Conservation (phyloP, 2,113 vertebrate genomes). For the Seriola dumerili region DNA sequence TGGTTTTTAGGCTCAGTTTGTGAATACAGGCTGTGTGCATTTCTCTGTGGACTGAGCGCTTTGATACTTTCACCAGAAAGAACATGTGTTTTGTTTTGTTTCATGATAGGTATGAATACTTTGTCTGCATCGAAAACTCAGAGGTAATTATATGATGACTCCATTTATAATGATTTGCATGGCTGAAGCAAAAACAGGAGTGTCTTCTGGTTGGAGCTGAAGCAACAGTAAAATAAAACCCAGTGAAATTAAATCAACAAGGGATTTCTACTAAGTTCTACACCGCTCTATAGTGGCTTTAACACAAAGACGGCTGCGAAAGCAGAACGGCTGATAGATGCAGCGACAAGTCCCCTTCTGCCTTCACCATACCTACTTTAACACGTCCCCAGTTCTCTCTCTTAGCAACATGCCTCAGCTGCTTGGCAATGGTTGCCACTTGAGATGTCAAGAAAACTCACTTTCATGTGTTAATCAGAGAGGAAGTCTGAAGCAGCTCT, state of each 20-base stretch:
- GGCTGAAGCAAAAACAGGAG: conserved; percentile 9
- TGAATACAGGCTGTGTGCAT: no score
- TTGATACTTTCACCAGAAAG: neutral
- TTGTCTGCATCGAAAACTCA: neutral
- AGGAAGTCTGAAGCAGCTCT: conserved; percentile 35
- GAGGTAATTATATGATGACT: neutral
- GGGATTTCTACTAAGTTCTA: neutral
- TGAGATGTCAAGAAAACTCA: conserved; percentile 64
- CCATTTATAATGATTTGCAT: conserved; percentile 25
- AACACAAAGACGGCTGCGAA: conserved; percentile 25
- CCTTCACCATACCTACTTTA: conserved; percentile 28
- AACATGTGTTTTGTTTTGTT: neutral
- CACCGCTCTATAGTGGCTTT: conserved; percentile 20
- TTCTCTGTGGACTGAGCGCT: no score
- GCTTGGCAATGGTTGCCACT: conserved; percentile 54
- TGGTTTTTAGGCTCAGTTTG: no score
- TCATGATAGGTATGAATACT: neutral
- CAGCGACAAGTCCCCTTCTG: conserved; percentile 46
- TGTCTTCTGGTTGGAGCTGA: conserved; percentile 20
- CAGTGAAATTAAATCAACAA: conserved; percentile 36
- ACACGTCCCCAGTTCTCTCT: conserved; percentile 44
- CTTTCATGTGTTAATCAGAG: conserved; percentile 60
- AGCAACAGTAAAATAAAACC: conserved; percentile 20
- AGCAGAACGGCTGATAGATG: conserved; percentile 50
- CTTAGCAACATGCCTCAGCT: conserved; percentile 51